A percentile compares a stretch with the other conserved stretches of the same genome.
phyloP scores from a whole-genome alignment of 30 jellyfish, hydroid and myxozoan genomes.

The Turritopsis rubra region DNA sequence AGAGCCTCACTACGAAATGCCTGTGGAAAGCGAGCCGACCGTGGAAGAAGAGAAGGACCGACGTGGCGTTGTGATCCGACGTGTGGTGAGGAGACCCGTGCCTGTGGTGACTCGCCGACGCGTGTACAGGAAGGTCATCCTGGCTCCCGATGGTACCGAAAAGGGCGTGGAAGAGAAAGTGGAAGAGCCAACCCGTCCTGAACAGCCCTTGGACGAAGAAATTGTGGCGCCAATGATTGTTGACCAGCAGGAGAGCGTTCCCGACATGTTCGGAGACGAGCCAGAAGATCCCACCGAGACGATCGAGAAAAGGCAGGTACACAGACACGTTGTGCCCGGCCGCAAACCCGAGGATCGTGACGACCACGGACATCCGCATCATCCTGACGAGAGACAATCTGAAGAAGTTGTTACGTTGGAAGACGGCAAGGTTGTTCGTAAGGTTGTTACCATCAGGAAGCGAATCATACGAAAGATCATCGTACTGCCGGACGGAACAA shows the following conservation, averaged over 20 bases:
- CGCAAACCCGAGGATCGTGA: neutral
- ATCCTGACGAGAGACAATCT: too few species aligned
- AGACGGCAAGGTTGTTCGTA: too few species aligned
- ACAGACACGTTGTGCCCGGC: conserved; percentile 1
- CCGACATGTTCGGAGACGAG: conserved; percentile 11
- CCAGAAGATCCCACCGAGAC: conserved; percentile 9
- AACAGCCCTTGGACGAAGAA: conserved; percentile 21
- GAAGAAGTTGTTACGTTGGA: too few species aligned
- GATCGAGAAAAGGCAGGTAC: neutral
- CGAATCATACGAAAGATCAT: too few species aligned
- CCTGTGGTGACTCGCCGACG: conserved; percentile 45
- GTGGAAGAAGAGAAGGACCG: conserved; percentile 61
- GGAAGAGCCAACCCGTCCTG: conserved; percentile 29
- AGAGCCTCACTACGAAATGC: conserved; percentile 74
- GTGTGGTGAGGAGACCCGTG: conserved; percentile 37
- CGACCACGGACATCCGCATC: too few species aligned
- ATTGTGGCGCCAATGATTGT: conserved; percentile 14
- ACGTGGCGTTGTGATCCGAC: conserved; percentile 48
- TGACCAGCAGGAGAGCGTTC: conserved; percentile 15
- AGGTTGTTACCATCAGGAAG: too few species aligned
- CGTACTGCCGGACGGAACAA: too few species aligned
- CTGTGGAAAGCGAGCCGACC: conserved; percentile 43
- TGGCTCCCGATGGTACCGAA: conserved; percentile 54
- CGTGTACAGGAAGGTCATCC: conserved; percentile 46
- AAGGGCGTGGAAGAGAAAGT: conserved; percentile 51